Evolutionary conservation across 2,888 invertebrate genomes (phyloP).

Genomic region (Hecatera dysodea): DNA sequence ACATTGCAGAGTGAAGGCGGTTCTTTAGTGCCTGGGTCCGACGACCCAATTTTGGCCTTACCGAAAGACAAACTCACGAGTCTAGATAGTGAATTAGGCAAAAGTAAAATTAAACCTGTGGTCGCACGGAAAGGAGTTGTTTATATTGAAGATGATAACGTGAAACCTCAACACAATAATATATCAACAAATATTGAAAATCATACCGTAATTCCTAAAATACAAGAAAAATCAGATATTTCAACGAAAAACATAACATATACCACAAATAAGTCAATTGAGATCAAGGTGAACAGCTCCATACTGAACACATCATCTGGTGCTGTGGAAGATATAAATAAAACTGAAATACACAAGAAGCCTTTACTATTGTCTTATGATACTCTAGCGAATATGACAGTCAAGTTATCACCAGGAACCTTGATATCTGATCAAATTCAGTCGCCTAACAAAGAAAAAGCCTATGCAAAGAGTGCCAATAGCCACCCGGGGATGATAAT

Average conservation of each 20-base stretch:
- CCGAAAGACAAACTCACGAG: constrained; percentile 72
- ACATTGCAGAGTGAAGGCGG: constrained; percentile 80
- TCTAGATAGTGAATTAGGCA: constrained; percentile 68
- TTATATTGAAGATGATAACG: constrained; percentile 47
- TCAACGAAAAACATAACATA: constrained; percentile 27
- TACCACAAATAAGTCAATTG: constrained; percentile 29
- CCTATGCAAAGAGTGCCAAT: constrained; percentile 71
- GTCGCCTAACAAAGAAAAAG: constrained; percentile 68
- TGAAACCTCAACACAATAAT: constrained; percentile 35
- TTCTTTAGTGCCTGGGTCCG: constrained; percentile 69
- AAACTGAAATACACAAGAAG: constrained; percentile 72
- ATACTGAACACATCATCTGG: constrained; percentile 33
- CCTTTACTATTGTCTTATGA: constrained; percentile 79
- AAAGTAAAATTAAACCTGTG: constrained; percentile 73
- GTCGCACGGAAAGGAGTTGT: constrained; percentile 76
- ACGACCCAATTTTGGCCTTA: constrained; percentile 68
- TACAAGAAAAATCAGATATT: constrained; percentile 10
- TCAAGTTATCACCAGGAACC: constrained; percentile 70
- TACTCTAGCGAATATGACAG: constrained; percentile 71
- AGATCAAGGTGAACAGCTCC: constrained; percentile 34
- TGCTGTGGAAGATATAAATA: constrained; percentile 49
- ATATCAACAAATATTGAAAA: constrained; percentile 46
- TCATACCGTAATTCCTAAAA: constrained; percentile 31
- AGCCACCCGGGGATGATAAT: constrained; percentile 92
- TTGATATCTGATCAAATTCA: constrained; percentile 70